Conservation (phyloP, 2,797 vertebrate genomes). For the Pangasius mekongensis region DNA sequence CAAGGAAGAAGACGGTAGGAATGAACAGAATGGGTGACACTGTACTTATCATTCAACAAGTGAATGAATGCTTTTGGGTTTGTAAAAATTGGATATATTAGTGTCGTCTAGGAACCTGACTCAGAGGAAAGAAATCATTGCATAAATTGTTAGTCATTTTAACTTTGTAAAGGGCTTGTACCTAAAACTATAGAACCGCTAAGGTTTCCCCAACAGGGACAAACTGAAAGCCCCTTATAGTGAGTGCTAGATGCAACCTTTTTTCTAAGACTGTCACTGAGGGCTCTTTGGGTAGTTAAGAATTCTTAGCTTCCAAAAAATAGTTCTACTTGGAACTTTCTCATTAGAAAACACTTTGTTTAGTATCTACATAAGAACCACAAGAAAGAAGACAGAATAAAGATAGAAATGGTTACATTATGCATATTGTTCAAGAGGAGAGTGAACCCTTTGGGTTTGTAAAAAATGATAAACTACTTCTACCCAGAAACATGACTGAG, state of each 20-base stretch:
- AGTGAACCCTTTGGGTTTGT: neutral
- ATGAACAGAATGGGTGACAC: slow-evolving; percentile 20
- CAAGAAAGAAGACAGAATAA: neutral
- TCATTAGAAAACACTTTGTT: neutral
- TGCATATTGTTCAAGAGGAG: neutral
- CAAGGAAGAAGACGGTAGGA: slow-evolving; percentile 34
- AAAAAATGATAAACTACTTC: neutral
- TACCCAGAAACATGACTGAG: neutral
- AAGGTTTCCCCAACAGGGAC: neutral
- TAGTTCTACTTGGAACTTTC: neutral
- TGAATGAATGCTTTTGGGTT: slow-evolving; percentile 15
- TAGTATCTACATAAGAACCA: neutral
- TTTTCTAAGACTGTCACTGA: neutral
- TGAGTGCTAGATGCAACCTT: neutral
- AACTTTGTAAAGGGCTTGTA: neutral
- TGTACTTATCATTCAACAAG: neutral
- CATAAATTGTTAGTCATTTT: neutral
- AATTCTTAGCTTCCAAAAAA: neutral
- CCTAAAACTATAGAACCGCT: neutral
- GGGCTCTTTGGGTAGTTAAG: neutral
- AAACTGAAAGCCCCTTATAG: neutral
- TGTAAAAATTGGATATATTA: neutral
- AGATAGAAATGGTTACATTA: neutral
- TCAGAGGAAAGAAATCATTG: neutral
- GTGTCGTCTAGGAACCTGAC: slow-evolving; percentile 1